Percentiles rank a stretch among this genome's conserved stretches.
phyloP scores from a whole-genome alignment of 2,797 vertebrate species.

The Semaprochilodus insignis region DNA sequence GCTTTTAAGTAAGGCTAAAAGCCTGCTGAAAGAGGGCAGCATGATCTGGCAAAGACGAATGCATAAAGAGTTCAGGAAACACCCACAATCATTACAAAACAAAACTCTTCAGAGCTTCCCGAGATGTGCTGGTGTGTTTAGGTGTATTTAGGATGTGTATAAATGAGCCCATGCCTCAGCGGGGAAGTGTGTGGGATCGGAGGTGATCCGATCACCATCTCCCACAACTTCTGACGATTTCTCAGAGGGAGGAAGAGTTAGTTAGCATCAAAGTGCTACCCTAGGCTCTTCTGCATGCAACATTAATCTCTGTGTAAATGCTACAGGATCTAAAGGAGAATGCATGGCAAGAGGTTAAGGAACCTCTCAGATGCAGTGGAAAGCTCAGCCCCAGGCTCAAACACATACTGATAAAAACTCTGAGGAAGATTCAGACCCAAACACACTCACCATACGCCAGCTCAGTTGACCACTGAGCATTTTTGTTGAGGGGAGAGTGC shows the following conservation, averaged over 20 bases:
- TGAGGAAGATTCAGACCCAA: constrained; percentile 18
- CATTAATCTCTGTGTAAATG: constrained; percentile 51
- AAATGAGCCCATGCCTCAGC: background rate
- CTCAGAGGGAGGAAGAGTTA: constrained; percentile 23
- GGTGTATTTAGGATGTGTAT: background rate
- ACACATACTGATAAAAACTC: constrained; percentile 30
- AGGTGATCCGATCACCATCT: constrained; percentile 36
- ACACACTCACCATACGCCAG: background rate
- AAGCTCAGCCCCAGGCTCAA: constrained; percentile 27
- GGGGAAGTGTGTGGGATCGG: constrained; percentile 19
- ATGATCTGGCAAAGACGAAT: background rate
- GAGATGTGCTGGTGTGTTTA: background rate
- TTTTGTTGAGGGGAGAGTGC: background rate
- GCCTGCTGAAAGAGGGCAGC: background rate
- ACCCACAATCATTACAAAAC: background rate
- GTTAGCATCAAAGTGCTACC: constrained; percentile 50
- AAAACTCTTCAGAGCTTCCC: background rate
- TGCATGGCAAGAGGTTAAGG: constrained; percentile 37
- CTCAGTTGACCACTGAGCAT: background rate
- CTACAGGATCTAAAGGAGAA: constrained; percentile 29
- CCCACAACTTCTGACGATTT: constrained; percentile 9
- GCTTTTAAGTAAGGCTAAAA: background rate
- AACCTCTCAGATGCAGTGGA: constrained; percentile 25
- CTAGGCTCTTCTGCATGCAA: constrained; percentile 40
- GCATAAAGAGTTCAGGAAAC: background rate